Base-by-base conservation (phyloP, 2,113 vertebrate species). In the Condylura cristata region DNA sequence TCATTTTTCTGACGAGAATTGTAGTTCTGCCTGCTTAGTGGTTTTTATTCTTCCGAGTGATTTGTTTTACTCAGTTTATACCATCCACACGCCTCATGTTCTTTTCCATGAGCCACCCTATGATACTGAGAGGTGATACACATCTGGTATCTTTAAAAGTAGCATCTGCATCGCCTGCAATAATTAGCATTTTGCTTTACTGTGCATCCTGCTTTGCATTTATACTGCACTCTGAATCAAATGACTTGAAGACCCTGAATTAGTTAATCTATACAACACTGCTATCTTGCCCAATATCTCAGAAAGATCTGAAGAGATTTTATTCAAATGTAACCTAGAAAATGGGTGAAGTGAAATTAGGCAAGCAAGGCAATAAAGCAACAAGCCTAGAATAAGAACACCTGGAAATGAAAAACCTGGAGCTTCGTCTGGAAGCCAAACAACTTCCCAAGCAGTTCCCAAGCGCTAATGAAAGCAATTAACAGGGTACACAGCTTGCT, bases 221-320 rank as follows among this genome's bases (percentile, higher is more conserved):
- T 96, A 96, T 91, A 97, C 96, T 90, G 94, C 86, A 56, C 89
- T 87, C 93, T 82, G 86, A 96, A 96, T 94, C 96, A 91, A 91
- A 92, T 70, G 93, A 93, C 93, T 96, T 86, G 84, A 80, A 96
- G 86, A 87, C 84, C 76, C 84, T 56, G 74, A 93, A 91, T 94
- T 93, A 86, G 93, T 96, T 96, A 16, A 85, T 96, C 75, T 86
- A 68, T 75, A 76, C 46, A 76, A 51, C 56, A 66, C 53, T 78
- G 80, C 74, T 94, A 32, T 89, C 94, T 86, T 80, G 41, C 94
- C 71, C 61, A 13, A 44, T 63, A 95, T 46, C 91, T 90, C 87
- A 93, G 70, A 76, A 93, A 95, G 91, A 94, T 44, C 66, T 91
- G 37, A 89, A 93, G 91, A 95, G 72, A 89, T 86, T 94, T 84